phyloP scores from a whole-genome alignment of 2,888 invertebrate species.

The Augiades crinisus region DNA sequence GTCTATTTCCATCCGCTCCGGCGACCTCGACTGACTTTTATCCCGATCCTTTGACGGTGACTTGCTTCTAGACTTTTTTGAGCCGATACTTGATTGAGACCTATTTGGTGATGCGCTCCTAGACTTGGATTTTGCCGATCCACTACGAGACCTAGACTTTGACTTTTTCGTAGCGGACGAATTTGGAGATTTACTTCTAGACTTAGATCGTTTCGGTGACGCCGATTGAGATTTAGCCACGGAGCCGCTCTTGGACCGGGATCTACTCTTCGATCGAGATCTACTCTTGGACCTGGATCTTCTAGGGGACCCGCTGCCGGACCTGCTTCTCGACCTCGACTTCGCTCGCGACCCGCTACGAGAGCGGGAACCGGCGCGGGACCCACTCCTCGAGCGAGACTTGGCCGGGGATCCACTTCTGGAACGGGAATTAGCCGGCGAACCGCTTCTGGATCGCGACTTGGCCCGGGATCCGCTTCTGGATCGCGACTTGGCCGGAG shows the following conservation, averaged over 20 bases:
- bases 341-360: constrained; percentile 42
- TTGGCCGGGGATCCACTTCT: constrained; percentile 39
- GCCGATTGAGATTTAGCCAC: constrained; percentile 41
- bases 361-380: constrained; percentile 36
- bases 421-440: constrained; percentile 41
- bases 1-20: constrained; percentile 46
- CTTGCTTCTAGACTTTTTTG: constrained; percentile 38
- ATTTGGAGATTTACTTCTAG: constrained; percentile 33
- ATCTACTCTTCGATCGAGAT: constrained; percentile 41
- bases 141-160: constrained; percentile 39
- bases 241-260: constrained; percentile 44
- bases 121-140: constrained; percentile 37
- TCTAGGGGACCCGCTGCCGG: constrained; percentile 33
- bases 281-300: constrained; percentile 38
- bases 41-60: constrained; percentile 30
- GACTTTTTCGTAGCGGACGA: constrained; percentile 20
- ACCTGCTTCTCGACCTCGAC: constrained; percentile 41
- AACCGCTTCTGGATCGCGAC: constrained; percentile 38
- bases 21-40: constrained; percentile 34
- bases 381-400: constrained; percentile 29
- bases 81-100: constrained; percentile 39
- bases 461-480: constrained; percentile 35
- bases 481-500: constrained; percentile 36
- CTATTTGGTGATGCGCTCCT: constrained; percentile 34
- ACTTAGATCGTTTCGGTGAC: constrained; percentile 42